These are phyloP conservation scores for Bothrops alternatus DNA, from an alignment of 2,797 vertebrate species.

Conservation along the genomic window DNA sequence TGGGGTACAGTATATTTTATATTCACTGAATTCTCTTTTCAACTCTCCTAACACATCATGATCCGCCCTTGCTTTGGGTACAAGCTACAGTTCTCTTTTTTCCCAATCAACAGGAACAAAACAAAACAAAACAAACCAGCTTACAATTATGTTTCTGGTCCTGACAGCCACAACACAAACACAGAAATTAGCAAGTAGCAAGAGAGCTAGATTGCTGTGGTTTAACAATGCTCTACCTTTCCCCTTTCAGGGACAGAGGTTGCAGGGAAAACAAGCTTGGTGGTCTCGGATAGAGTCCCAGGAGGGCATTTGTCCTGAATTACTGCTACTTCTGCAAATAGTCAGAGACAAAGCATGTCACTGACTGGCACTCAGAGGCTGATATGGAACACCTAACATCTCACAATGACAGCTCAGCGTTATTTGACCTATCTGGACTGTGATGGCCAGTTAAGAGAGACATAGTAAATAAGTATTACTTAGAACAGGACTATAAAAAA, in stretches of 20 bases:
- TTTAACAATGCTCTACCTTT: slow-evolving; percentile 16
- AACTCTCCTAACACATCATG: not conserved
- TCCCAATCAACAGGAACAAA: not conserved
- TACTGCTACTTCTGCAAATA: slow-evolving; percentile 29
- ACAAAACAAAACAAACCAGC: not conserved
- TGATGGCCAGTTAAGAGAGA: slow-evolving; percentile 24
- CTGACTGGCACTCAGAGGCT: slow-evolving; percentile 17
- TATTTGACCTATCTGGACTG: slow-evolving; percentile 22
- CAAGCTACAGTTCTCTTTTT: not conserved
- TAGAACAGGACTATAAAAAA: slow-evolving; percentile 15
- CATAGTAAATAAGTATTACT: slow-evolving; percentile 31
- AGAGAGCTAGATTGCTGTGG: slow-evolving; percentile 8
- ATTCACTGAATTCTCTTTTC: not conserved
- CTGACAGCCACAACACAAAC: not conserved
- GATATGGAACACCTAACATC: slow-evolving; percentile 33
- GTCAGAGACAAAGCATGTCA: slow-evolving; percentile 28
- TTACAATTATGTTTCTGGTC: slow-evolving; percentile 2
- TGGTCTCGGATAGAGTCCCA: slow-evolving; percentile 17
- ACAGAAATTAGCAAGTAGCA: slow-evolving; percentile 2
- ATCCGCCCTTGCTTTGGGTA: not conserved
- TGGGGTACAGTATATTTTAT: not conserved
- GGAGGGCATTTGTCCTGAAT: slow-evolving; percentile 32
- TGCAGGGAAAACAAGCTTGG: slow-evolving; percentile 5
- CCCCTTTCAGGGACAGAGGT: slow-evolving; percentile 11
- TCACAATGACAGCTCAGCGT: slow-evolving; percentile 18